phyloP scores from a whole-genome alignment of 2,888 invertebrate species.

The Tenthredo amoena region DNA sequence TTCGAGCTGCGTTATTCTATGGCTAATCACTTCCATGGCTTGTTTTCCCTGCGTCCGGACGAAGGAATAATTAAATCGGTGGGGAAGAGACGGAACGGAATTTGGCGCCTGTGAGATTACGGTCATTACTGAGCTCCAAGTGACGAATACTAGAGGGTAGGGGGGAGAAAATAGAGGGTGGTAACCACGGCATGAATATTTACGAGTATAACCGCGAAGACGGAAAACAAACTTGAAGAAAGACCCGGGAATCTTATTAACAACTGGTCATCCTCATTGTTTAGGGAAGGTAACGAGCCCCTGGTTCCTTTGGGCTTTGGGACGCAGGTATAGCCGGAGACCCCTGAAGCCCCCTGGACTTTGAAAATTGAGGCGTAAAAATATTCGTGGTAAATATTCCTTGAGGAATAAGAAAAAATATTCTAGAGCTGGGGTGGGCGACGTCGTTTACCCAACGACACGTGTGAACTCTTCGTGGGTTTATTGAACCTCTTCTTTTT shows the following conservation, averaged over 20 bases:
- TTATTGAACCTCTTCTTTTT: neutral
- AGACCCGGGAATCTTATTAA: constrained; percentile 26
- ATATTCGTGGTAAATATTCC: neutral
- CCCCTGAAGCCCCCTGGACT: neutral
- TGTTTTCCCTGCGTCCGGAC: neutral
- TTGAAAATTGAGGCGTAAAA: neutral
- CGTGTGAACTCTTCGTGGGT: neutral
- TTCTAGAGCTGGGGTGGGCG: neutral
- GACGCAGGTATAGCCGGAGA: neutral
- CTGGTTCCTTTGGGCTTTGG: neutral
- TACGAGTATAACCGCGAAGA: neutral
- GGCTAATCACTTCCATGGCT: neutral
- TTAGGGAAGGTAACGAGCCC: constrained; percentile 19
- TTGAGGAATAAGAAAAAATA: neutral
- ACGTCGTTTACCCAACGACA: neutral
- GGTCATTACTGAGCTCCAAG: neutral
- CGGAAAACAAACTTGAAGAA: neutral
- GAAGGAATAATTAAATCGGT: neutral
- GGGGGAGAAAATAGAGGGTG: neutral
- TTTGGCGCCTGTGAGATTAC: constrained; percentile 13
- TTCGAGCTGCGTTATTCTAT: too few species aligned
- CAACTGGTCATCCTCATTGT: constrained; percentile 16
- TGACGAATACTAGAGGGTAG: neutral
- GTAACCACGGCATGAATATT: neutral
- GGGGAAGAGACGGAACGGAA: neutral